These are phyloP conservation scores for Sebastes glaucus DNA, from an alignment of 2,797 vertebrate species.

Conservation along the genomic window DNA sequence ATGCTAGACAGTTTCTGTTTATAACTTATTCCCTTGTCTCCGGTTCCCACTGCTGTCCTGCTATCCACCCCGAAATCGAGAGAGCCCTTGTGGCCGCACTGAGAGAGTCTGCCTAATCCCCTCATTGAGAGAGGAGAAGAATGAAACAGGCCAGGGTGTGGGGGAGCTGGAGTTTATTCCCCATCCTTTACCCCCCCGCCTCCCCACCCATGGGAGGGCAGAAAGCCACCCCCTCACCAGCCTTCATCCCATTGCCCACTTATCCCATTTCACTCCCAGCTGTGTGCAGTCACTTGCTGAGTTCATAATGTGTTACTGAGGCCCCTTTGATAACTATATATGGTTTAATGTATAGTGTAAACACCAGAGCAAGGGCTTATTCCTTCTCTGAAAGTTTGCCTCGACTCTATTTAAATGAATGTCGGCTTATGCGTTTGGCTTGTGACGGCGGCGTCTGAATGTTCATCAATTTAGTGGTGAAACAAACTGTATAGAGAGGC, in stretches of 20 bases:
- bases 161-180: slow-evolving; percentile 70
- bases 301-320: slow-evolving; percentile 27
- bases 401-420: not conserved
- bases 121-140: slow-evolving; percentile 84
- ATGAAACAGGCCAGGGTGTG: slow-evolving; percentile 78
- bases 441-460: not conserved
- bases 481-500: not conserved
- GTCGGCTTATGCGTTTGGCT: not conserved
- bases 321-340: slow-evolving; percentile 38
- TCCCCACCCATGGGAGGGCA: slow-evolving; percentile 76
- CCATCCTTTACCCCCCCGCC: slow-evolving; percentile 64
- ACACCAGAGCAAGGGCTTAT: not conserved
- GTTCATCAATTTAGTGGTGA: slow-evolving; percentile 21
- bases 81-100: slow-evolving; percentile 72
- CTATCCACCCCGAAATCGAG: slow-evolving; percentile 66
- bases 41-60: slow-evolving; percentile 62
- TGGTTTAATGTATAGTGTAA: slow-evolving; percentile 8
- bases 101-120: slow-evolving; percentile 84
- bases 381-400: not conserved
- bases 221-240: slow-evolving; percentile 77
- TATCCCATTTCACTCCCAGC: slow-evolving; percentile 66
- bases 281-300: slow-evolving; percentile 61
- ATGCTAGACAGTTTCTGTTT: slow-evolving; percentile 51
- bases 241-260: slow-evolving; percentile 65
- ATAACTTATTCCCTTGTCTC: slow-evolving; percentile 46